Base-by-base conservation (phyloP, 2,888 invertebrate species). In the Hetaerina titia region DNA sequence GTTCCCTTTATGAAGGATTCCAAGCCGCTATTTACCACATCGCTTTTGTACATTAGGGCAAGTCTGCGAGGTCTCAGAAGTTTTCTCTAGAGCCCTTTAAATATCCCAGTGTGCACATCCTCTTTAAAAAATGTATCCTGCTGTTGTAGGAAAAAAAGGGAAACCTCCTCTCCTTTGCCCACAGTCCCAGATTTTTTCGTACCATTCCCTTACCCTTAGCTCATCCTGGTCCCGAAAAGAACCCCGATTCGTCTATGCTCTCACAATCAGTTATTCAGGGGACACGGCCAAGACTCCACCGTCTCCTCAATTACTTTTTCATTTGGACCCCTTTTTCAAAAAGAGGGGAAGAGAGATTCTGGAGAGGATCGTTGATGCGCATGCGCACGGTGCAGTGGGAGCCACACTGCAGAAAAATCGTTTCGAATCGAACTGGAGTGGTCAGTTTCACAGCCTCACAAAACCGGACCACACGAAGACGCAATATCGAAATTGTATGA, bases 231-330 rank as follows among this genome's bases (percentile, higher is more conserved):
- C 81, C 45, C 45, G 45, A 31, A 22, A 31, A 2, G 31, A 25
- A 11, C 81, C 45, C 25, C 4, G 31, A 13, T 81, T 31, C 81
- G 2, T 9, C 25, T 13, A 6, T 81, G 22, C 13, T 81, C 81
- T 31, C 81, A 15, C 81, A 25, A 31, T 81, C 31, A 81, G 81
- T 81, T 81, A 81, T 81, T 81, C 81, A 81, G 22, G 81, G 81
- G 81, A 15, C 81, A 13, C 81, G 31, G 25, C 25, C 69, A n/a
- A 69, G 69, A 31, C 81, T 81, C 81, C 25, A 81, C 22, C 31
- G 81, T 22, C 11, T 19, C 81, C 81, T 81, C 19, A 81, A 31
- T 81, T 81, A 81, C 81, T 81, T 81, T 31, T 81, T 81, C 81
- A 81, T 81, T 31, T 81, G 31, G 81, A 31, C 9, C 31, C 13